Base-by-base conservation (phyloP, 2,888 invertebrate genomes). In the Matsumyia berberina region DNA sequence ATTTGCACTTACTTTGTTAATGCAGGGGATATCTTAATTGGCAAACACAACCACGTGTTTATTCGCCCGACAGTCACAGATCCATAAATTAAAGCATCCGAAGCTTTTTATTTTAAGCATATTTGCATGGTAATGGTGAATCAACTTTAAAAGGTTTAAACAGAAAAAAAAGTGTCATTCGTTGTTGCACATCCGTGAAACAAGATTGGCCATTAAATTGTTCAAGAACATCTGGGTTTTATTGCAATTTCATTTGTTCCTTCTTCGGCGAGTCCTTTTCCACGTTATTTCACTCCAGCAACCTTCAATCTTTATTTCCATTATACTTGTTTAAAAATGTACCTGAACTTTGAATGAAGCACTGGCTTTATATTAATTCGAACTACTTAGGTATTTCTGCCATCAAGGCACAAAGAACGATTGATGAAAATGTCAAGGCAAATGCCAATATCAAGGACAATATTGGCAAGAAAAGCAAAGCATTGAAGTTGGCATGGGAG, bases 41-140 rank as follows among this genome's bases (percentile, higher is more conserved):
- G 49, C n/a, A n/a, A n/a, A 42, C 17, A 60, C 19, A 69, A 49
- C 39, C 72, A 79, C 42, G 72, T 72, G 66, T n/a, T 79, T 33
- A 19, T 24, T 73, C 51, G 35, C 6, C 31, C 53, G 37, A 53
- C 17, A 70, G 46, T 78, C 17, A 62, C 53, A 29, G 44, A 55
- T 62, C 24, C 24, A 72, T 31, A 62, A 39, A 70, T 31, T 60
- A 8, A 49, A 9, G 24, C n/a, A 19, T n/a, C 37, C 19, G 11
- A 1, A 11, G 1, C 58, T 24, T 24, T 49, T 2, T 49, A 17
- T 31, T n/a, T 7, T 31, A 5, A 2, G 31, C 5, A 42, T n/a
- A 15, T 49, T 49, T n/a, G n/a, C n/a, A n/a, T n/a, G n/a, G n/a
- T n/a, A n/a, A n/a, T n/a, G n/a, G n/a, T n/a, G n/a, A n/a, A n/a